Conservation (phyloP, 2,888 invertebrate genomes). For the Notocelia uddmanniana region DNA sequence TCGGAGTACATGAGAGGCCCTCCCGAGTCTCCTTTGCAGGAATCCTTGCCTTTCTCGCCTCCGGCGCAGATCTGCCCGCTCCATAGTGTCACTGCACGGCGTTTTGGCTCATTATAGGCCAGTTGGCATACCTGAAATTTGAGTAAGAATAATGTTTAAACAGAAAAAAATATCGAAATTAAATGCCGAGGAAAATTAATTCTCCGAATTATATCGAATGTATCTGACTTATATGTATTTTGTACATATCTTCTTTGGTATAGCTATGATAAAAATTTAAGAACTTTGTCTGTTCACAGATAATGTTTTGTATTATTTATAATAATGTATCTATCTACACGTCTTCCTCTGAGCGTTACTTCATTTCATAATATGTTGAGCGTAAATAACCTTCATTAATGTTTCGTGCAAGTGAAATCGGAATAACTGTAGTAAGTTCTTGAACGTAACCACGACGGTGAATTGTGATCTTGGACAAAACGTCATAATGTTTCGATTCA, state of each 20-base stretch:
- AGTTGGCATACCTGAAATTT: constrained; percentile 56
- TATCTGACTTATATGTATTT: too few relatives aligned
- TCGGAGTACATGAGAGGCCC: constrained; percentile 85
- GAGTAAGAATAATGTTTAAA: background rate
- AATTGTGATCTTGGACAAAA: constrained; percentile 12
- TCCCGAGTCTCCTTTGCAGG: constrained; percentile 88
- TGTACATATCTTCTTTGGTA: too few relatives aligned
- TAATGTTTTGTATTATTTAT: background rate
- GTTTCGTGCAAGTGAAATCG: constrained; percentile 33
- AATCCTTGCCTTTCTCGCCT: constrained; percentile 83
- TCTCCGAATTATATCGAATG: too few relatives aligned
- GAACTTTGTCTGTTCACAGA: background rate
- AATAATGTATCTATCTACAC: too few relatives aligned
- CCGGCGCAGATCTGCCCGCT: constrained; percentile 85
- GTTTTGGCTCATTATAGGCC: constrained; percentile 50
- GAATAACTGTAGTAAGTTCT: background rate
- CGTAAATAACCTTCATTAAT: constrained; percentile 29
- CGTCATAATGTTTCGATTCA: background rate
- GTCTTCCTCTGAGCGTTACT: background rate
- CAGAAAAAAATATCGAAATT: background rate
- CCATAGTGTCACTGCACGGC: constrained; percentile 53
- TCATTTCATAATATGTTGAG: background rate
- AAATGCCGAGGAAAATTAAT: too few relatives aligned
- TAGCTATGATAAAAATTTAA: too few relatives aligned
- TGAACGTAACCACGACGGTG: constrained; percentile 10